Base-by-base conservation (phyloP, 2,113 vertebrate genomes). In the Rhynchomys soricoides region DNA sequence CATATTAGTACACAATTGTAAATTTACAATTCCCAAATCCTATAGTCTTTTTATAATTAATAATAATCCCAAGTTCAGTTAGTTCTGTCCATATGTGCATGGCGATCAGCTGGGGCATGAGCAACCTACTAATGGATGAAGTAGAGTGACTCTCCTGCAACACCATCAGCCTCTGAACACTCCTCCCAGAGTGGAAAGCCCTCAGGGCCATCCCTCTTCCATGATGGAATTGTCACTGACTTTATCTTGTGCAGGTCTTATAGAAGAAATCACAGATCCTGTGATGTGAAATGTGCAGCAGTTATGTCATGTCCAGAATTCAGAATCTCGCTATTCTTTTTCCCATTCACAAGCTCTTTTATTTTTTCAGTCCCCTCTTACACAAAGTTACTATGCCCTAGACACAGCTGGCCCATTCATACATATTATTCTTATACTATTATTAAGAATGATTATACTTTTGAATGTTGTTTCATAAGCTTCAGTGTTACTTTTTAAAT, bases 11-110 rank as follows among this genome's bases (percentile, higher is more conserved):
- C 0, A 68, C 22, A 17, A 94, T n/a, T 34, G 7, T 22, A 66
- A 4, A 59, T 90, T 96, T 95, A 52, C 70, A 96, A 86, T 93
- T 89, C 26, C 17, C 95, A 78, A 96, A 89, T 94, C 92, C 86
- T 86, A 24, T 95, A 86, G 17, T 59, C 57, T 86, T 55, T 37
- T 81, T 22, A 81, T 81, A 11, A 81, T n/a, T 81, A 81, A 12
- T 37, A 81, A n/a, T 55, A 81, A 24, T n/a, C 50, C 34, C 34
- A 55, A 55, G 34, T 55, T 9, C 57, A 37, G 34, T 11, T 19
- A 37, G 8, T 52, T 34, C 9, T 22, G 17, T 52, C 29, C 50
- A 12, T 52, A 37, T 52, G 48, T n/a, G 50, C 2, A 3, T 22
- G 31, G 22, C 34, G 2, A 79, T 79, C 31, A 52, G 10, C 19